These are phyloP conservation scores for Cinclus mexicanus DNA, from an alignment of 2,113 vertebrate species.

Conservation along the genomic window DNA sequence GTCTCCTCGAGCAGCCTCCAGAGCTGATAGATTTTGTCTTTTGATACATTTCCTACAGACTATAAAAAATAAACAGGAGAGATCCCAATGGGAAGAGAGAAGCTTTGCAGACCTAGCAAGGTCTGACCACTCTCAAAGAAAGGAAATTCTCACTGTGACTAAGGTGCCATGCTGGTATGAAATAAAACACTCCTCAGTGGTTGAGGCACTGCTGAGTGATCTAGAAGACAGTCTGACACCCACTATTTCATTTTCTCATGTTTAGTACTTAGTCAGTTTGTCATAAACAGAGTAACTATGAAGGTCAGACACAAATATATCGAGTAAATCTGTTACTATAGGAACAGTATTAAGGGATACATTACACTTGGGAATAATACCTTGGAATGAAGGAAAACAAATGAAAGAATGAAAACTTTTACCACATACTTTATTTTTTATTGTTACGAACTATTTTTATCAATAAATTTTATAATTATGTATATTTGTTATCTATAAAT, in stretches of 20 bases:
- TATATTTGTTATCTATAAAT: not conserved
- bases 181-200: not conserved
- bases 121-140: not conserved
- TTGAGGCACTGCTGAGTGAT: not conserved
- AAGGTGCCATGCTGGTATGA: not conserved
- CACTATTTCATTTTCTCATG: not conserved
- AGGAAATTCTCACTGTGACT: not conserved
- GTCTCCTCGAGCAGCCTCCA: constrained; percentile 7
- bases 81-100: not conserved
- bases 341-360: not conserved
- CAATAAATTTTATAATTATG: not conserved
- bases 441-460: not conserved
- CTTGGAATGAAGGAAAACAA: not conserved
- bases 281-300: not conserved
- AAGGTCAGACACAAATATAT: not conserved
- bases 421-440: not conserved
- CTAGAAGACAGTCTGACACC: not conserved
- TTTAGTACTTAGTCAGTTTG: not conserved
- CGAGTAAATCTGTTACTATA: not conserved
- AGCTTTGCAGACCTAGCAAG: not conserved
- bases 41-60: not conserved
- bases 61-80: constrained; percentile 1
- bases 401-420: not conserved
- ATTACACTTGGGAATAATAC: not conserved
- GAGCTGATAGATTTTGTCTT: not conserved